Conservation (phyloP, 2,888 invertebrate genomes). For the Zaprionus obscuricornis region DNA sequence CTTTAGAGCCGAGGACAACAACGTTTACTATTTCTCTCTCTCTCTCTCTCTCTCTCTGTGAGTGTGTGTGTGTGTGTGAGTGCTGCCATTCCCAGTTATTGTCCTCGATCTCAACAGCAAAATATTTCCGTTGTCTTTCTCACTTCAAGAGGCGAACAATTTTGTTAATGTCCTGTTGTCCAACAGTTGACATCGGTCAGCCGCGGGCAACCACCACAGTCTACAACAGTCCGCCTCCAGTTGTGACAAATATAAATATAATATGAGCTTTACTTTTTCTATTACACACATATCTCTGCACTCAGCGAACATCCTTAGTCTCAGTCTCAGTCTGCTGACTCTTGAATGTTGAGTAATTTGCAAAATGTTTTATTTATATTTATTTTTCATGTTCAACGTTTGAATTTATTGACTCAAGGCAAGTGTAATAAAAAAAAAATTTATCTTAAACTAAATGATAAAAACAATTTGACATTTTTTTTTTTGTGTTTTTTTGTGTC, state of each 20-base stretch:
- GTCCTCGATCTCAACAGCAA: conserved; percentile 28
- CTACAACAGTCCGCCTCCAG: conserved; percentile 17
- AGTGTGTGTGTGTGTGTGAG: no score
- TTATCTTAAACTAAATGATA: no score
- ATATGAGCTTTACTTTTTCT: conserved; percentile 60
- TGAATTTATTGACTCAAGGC: not conserved
- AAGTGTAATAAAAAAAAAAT: no score
- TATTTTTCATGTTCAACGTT: not conserved
- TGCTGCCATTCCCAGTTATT: conserved; percentile 36
- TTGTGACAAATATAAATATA: conserved; percentile 62
- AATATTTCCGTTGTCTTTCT: conserved; percentile 58
- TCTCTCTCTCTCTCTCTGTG: conserved; percentile 1
- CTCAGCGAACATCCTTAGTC: not conserved
- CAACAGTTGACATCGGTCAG: conserved; percentile 66
- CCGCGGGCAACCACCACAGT: conserved; percentile 35
- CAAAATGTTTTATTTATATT: conserved; percentile 64
- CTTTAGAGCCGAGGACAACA: conserved; percentile 48
- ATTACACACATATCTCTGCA: conserved; percentile 25
- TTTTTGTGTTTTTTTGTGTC: not conserved
- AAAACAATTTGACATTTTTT: no score
- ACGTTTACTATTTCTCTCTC: conserved; percentile 6
- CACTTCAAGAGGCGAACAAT: conserved; percentile 46
- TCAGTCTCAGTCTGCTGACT: not conserved
- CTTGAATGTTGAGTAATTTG: conserved; percentile 49
- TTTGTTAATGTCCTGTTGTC: conserved; percentile 69